Evolutionary conservation across 2,797 vertebrate species (phyloP).

Genomic region (Amazona finschi): DNA sequence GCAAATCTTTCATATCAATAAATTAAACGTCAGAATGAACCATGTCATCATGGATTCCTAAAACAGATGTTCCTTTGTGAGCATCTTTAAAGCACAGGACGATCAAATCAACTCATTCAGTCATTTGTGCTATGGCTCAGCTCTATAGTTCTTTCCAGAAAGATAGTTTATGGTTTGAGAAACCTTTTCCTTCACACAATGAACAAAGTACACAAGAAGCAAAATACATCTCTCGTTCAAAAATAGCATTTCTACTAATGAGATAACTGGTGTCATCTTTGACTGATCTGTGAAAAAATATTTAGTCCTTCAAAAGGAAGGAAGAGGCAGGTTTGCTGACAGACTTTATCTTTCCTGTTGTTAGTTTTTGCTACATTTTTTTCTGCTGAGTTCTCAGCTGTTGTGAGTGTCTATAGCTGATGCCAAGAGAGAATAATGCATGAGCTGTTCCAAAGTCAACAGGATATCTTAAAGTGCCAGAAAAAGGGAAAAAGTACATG

Average conservation of each 20-base stretch:
- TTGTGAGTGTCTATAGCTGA: neutral
- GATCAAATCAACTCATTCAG: neutral
- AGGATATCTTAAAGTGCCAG: neutral
- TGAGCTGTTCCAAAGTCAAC: neutral
- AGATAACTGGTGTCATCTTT: neutral
- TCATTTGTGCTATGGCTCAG: neutral
- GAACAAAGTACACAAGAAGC: slow-evolving; percentile 11
- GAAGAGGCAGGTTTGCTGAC: neutral
- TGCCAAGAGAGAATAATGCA: neutral
- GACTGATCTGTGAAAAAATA: neutral
- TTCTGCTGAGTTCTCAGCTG: neutral
- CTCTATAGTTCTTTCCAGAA: neutral
- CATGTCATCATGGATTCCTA: neutral
- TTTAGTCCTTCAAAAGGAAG: neutral
- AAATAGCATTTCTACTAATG: neutral
- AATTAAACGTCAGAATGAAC: neutral
- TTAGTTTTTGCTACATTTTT: neutral
- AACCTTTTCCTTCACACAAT: slow-evolving; percentile 8
- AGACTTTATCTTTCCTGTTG: neutral
- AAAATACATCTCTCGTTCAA: neutral
- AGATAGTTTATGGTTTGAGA: neutral
- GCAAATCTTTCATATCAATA: neutral
- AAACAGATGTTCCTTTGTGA: neutral
- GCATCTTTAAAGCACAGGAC: neutral
- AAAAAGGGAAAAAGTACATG: neutral